Percentiles rank a stretch among this genome's conserved stretches.
Conservation (phyloP, 2,888 invertebrate species). For the Scrobipalpa atriplicella region DNA sequence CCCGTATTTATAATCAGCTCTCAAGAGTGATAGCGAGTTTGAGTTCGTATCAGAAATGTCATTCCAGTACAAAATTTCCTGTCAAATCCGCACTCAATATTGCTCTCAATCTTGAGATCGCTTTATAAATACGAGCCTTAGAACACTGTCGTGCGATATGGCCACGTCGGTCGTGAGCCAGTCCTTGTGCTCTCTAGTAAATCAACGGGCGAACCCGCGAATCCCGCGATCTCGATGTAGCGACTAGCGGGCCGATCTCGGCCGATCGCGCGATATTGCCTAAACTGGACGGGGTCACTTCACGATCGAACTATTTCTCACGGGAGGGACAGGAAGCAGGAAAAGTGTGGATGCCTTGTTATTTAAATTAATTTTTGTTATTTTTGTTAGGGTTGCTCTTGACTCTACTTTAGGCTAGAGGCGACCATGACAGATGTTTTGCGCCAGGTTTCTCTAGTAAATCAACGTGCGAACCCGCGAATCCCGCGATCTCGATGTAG, state of each 20-base stretch:
- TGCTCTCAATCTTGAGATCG: too few species aligned
- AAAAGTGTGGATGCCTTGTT: background rate
- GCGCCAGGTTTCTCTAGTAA: too few species aligned
- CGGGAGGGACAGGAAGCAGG: slow-evolving; percentile 39
- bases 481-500: slow-evolving; percentile 53
- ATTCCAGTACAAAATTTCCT: too few species aligned
- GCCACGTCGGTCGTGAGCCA: slow-evolving; percentile 50
- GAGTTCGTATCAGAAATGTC: too few species aligned
- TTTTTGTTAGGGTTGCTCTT: too few species aligned
- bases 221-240: slow-evolving; percentile 52
- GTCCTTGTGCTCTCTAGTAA: slow-evolving; percentile 46
- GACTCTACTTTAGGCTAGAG: too few species aligned
- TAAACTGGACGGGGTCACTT: slow-evolving; percentile 60
- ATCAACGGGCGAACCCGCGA: slow-evolving; percentile 53
- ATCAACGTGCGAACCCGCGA: slow-evolving; percentile 46
- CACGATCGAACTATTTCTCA: slow-evolving; percentile 62
- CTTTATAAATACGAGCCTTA: too few species aligned
- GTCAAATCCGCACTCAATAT: too few species aligned
- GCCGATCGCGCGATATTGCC: slow-evolving; percentile 55
- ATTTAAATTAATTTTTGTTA: too few species aligned
- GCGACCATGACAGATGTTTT: too few species aligned
- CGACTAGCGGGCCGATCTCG: slow-evolving; percentile 44
- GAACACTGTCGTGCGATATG: slow-evolving; percentile 40
- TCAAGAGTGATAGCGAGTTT: too few species aligned
- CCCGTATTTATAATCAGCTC: too few species aligned